Evolutionary conservation across 2,888 invertebrate species (phyloP).

Genomic region (Scaptomyza polygonia): DNA sequence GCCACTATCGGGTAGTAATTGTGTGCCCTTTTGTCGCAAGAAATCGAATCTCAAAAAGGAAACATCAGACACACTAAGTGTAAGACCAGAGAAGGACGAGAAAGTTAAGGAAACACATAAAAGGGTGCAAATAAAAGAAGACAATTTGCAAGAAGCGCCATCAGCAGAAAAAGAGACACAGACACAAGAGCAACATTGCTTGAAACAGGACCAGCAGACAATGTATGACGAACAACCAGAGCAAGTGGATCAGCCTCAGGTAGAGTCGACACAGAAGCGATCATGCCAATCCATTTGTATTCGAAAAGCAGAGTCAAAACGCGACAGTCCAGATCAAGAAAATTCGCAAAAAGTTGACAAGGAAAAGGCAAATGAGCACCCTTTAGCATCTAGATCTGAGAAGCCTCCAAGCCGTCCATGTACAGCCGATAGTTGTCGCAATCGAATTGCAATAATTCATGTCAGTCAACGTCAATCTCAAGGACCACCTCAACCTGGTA

Average conservation of each 20-base stretch:
- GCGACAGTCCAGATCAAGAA: not conserved
- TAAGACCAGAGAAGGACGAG: not conserved
- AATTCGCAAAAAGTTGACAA: not conserved
- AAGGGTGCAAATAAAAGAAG: not conserved
- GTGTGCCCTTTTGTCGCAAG: not conserved
- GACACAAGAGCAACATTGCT: not conserved
- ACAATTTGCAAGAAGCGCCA: not conserved
- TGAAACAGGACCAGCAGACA: not conserved
- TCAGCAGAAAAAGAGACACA: too few relatives aligned
- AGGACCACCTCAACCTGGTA: not conserved
- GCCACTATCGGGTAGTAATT: not conserved
- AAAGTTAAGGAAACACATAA: not conserved
- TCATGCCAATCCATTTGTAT: not conserved
- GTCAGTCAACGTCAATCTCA: not conserved
- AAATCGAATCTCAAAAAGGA: not conserved
- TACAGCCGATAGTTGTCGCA: not conserved
- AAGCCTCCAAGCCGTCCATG: not conserved
- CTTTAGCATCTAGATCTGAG: not conserved
- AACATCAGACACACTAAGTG: not conserved
- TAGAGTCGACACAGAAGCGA: not conserved
- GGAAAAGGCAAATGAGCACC: not conserved
- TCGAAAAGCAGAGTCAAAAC: not conserved
- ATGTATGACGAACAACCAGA: not conserved
- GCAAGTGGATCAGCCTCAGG: not conserved
- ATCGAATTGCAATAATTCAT: conserved; percentile 9